These are phyloP conservation scores for Tenthredo livida DNA, from an alignment of 2,888 invertebrate genomes.

Conservation along the genomic window DNA sequence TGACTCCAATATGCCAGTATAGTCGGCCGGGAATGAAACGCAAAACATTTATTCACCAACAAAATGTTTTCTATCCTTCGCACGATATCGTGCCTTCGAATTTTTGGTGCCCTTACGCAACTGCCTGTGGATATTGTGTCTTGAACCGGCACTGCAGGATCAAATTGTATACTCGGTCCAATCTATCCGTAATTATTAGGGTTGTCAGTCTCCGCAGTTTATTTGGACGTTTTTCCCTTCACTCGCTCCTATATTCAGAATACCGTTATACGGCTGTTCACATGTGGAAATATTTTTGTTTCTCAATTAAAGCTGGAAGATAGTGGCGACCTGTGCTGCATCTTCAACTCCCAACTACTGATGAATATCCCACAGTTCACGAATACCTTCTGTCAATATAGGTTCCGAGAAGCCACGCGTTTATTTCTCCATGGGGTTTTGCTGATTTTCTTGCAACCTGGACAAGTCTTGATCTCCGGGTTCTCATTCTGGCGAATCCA, in stretches of 20 bases:
- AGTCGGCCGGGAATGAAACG: neutral
- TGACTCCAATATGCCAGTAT: neutral
- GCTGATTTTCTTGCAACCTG: neutral
- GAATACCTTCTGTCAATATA: neutral
- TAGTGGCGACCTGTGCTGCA: neutral
- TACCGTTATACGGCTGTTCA: neutral
- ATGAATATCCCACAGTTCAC: neutral
- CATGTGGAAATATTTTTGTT: neutral
- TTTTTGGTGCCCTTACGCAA: neutral
- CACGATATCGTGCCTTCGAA: neutral
- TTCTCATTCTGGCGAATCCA: neutral
- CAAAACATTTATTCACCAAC: no score
- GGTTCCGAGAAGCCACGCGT: neutral
- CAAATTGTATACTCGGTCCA: neutral
- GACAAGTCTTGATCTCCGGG: neutral
- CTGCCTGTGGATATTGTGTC: neutral
- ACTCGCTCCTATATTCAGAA: neutral
- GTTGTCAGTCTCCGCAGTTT: neutral
- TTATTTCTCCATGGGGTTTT: neutral
- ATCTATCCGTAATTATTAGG: constrained; percentile 10
- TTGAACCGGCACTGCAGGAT: neutral
- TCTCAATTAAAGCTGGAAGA: neutral
- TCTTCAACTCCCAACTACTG: neutral
- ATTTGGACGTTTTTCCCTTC: neutral
- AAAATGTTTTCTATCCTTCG: neutral